Conservation (phyloP, 2,888 invertebrate species). For the Caenorhabditis sp. region DNA sequence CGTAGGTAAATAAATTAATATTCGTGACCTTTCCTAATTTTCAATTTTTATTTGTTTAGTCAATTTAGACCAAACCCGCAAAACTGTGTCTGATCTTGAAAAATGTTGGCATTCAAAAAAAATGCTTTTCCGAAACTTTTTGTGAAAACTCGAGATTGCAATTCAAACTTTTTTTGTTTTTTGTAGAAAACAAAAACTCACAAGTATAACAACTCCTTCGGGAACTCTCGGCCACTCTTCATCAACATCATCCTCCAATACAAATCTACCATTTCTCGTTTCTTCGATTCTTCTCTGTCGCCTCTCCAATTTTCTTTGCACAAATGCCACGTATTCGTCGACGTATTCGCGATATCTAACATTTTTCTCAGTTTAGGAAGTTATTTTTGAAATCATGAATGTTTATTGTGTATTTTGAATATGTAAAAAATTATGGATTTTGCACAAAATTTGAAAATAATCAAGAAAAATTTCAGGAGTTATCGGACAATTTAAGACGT, state of each 20-base stretch:
- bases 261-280: constrained; percentile 1
- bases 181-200: constrained; percentile 7
- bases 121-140: no score
- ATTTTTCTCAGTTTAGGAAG: not conserved
- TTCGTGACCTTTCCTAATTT: no score
- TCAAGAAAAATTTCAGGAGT: not conserved
- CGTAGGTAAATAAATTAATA: no score
- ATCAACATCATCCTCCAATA: constrained; percentile 8
- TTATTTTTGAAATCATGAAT: no score
- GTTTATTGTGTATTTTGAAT: no score
- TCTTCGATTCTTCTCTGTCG: constrained; percentile 15
- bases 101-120: no score
- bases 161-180: no score
- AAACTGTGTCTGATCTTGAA: no score
- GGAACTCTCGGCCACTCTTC: constrained; percentile 36
- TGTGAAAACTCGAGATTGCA: no score
- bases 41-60: no score
- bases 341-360: constrained; percentile 35
- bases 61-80: no score
- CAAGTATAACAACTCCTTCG: constrained; percentile 6
- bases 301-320: constrained; percentile 16
- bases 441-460: not conserved
- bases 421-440: not conserved
- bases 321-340: constrained; percentile 19
- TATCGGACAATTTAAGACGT: constrained; percentile 1